phyloP scores from a whole-genome alignment of 2,888 invertebrate species.

The Stenotaenia linearis region DNA sequence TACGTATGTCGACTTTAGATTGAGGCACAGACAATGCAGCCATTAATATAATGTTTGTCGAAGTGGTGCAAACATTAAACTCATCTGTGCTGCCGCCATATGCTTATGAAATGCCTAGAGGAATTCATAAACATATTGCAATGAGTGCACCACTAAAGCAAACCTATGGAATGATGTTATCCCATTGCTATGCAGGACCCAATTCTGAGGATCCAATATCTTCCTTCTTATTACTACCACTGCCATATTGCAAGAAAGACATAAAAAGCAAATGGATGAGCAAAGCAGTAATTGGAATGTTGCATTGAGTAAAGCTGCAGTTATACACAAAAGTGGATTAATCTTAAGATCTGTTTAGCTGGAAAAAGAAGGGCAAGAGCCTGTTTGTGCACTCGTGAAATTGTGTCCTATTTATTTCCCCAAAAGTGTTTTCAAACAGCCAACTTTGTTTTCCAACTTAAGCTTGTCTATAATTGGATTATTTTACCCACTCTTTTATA shows the following conservation, averaged over 20 bases:
- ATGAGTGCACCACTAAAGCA: background rate
- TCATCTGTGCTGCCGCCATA: background rate
- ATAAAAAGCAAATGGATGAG: background rate
- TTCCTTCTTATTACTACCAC: background rate
- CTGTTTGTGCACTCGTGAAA: background rate
- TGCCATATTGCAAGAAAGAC: background rate
- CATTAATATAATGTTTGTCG: background rate
- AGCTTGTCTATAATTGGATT: background rate
- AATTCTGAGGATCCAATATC: background rate
- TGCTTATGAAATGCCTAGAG: background rate
- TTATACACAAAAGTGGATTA: background rate
- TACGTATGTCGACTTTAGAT: background rate
- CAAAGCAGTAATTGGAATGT: background rate
- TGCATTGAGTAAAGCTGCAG: background rate
- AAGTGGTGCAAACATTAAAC: background rate
- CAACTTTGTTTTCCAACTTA: background rate
- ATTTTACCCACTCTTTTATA: background rate
- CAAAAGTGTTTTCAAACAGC: background rate
- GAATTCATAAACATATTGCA: background rate
- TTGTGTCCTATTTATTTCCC: background rate
- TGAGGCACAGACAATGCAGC: background rate
- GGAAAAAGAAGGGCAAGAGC: background rate
- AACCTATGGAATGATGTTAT: background rate
- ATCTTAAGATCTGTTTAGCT: background rate
- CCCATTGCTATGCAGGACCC: background rate